Evolutionary conservation across 2,888 invertebrate genomes (phyloP), one percentile per base, ranked within the genome.

Genomic region (Bellardia pandia): DNA sequence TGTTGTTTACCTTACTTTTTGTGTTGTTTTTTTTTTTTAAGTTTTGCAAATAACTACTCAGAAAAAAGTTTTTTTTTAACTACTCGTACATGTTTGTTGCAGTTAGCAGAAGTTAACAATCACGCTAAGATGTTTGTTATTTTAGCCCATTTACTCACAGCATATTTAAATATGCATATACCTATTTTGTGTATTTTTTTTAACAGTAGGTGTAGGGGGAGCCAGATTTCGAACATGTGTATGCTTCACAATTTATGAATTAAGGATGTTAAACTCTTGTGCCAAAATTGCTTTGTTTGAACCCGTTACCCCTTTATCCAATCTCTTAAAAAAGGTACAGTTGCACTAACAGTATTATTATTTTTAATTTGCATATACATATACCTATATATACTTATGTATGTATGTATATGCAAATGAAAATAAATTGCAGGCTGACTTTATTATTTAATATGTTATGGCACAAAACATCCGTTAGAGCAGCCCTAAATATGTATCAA

Each of bases 101-200:
- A 85, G 78, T 81, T 68, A 64, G 40, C 88, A 86, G 84, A 79
- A 89, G 85, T 84, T 86, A 83, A 68, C 48, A 78, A 74, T 62
- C 7, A 77, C 42, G 77, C 64, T 77, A 72, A 64, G 33, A 71
- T 76, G 69, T 72, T 82, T 84, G 72, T 78, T 84, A 53, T 62
- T 79, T 85, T 85, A 69, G 62, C 68, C 60, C 53, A 79, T 68
- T 85, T 79, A 85, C 51, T 60, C 48, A 56, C 11, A 62, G 85
- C 58, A 56, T 79, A 75, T 75, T 68, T 56, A 45, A 69, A 62
- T 62, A 60, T 78, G 60, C 56, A 72, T 13, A 23, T 7, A n/a
- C n/a, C n/a, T n/a, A 58, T 30, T 71, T 14, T 40, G 40, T 71
- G 42, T 5, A 5, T 37, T 40, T 56, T 7, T 33, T 45, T 37